phyloP scores from a whole-genome alignment of 2,797 vertebrate genomes.

The Periparus ater region DNA sequence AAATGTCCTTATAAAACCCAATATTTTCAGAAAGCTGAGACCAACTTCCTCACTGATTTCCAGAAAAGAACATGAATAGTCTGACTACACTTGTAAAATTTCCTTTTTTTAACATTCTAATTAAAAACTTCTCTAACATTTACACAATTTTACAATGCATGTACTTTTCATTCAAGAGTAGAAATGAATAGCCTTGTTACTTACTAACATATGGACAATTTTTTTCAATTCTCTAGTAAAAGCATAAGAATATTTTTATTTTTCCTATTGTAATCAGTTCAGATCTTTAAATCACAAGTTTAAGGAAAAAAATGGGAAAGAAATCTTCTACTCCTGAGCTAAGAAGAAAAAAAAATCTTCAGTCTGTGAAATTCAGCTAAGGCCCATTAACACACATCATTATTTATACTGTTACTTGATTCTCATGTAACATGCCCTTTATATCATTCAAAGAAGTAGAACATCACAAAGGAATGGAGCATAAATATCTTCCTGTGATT shows the following conservation, averaged over 20 bases:
- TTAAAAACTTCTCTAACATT: not conserved
- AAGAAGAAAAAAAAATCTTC: not conserved
- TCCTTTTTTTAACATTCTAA: not conserved
- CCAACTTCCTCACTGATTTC: not conserved
- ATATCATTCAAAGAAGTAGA: not conserved
- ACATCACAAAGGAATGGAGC: not conserved
- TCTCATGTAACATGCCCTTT: not conserved
- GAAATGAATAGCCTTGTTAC: not conserved
- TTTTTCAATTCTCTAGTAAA: not conserved
- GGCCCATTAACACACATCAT: not conserved
- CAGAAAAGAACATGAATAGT: not conserved
- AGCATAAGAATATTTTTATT: not conserved
- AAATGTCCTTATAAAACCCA: not conserved
- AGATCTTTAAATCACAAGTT: not conserved
- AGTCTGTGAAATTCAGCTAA: not conserved
- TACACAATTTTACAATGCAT: not conserved
- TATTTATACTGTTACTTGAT: not conserved
- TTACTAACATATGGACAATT: not conserved
- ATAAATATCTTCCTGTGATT: not conserved
- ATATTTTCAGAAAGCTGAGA: not conserved
- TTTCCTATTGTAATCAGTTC: not conserved
- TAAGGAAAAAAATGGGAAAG: not conserved
- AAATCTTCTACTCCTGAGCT: not conserved
- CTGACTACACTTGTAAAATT: not conserved
- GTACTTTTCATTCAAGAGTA: not conserved